Base-by-base conservation (phyloP, 92 coral and sea anemone species). In the Porites rus region DNA sequence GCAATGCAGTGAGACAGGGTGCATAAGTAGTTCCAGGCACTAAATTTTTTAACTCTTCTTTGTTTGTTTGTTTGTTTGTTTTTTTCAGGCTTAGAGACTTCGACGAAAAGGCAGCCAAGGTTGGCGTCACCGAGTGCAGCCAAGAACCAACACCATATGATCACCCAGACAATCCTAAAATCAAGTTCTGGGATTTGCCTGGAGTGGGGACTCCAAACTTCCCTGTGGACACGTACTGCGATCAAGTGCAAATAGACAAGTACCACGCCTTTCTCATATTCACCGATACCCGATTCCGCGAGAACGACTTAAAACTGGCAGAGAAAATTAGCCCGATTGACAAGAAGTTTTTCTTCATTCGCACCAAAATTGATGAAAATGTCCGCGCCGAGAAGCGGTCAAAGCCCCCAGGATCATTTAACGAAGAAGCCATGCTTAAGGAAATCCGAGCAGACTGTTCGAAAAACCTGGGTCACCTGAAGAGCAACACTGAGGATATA, bases 201-300 rank as follows among this genome's bases (percentile, higher is more conserved):
- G 92, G 92, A 14, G 69, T 88, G 18, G 92, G 92, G 14, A 88
- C 92, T 17, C 74, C 84, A 52, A 82, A 76, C 10, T 88, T 74
- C 50, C 91, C 88, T 51, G 78, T 88, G 75, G 72, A 65, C 13
- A 82, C 88, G 0, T 88, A 82, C 77, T 51, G 70, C 50, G 16
- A 75, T 21, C 64, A 17, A 62, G 82, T 81, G 3, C 19, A 56
- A 14, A 63, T 88, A 76, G 91, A 81, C 64, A 81, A 43, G 58
- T 88, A 88, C 74, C 76, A 88, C 59, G 68, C 92, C 9, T 88
- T 75, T 52, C 78, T 88, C 22, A 76, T 88, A 22, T 75, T 88
- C 21, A 83, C 88, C 1, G 70, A 62, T 14, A 22, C 20, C 28
- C 88, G 88, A 69, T 83, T 83, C 74, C 83, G 88, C 46, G 77